These are phyloP conservation scores for Lamellibrachia columna DNA, from an alignment of 2,888 invertebrate genomes.

Conservation along the genomic window DNA sequence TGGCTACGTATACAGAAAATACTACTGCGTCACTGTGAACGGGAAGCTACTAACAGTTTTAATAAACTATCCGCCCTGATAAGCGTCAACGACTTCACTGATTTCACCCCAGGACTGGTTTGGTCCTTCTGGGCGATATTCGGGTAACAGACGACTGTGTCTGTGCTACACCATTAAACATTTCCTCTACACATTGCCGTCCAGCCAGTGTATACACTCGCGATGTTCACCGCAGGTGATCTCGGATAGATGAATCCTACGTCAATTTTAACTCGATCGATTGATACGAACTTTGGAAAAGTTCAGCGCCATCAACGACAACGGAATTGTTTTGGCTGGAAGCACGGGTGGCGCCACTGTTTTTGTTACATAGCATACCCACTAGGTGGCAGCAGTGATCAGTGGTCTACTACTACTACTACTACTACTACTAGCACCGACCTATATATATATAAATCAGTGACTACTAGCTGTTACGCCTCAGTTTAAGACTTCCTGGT, in stretches of 20 bases:
- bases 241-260: not conserved
- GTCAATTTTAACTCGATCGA: not conserved
- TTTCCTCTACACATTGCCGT: not conserved
- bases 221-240: not conserved
- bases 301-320: not conserved
- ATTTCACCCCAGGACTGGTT: not conserved
- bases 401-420: not conserved
- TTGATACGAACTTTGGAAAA: too few species aligned
- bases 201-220: not conserved
- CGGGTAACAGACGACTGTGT: not conserved
- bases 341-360: not conserved
- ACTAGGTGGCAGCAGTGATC: not conserved
- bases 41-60: too few species aligned
- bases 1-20: too few species aligned
- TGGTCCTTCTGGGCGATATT: not conserved
- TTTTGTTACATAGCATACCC: not conserved
- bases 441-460: too few species aligned
- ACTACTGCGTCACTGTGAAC: too few species aligned
- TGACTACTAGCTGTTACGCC: too few species aligned
- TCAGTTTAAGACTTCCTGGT: too few species aligned
- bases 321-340: not conserved
- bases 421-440: too few species aligned
- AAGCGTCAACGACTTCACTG: too few species aligned
- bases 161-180: not conserved
- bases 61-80: too few species aligned